These are phyloP conservation scores for Channa argus DNA, from an alignment of 2,113 vertebrate species.

Conservation along the genomic window DNA sequence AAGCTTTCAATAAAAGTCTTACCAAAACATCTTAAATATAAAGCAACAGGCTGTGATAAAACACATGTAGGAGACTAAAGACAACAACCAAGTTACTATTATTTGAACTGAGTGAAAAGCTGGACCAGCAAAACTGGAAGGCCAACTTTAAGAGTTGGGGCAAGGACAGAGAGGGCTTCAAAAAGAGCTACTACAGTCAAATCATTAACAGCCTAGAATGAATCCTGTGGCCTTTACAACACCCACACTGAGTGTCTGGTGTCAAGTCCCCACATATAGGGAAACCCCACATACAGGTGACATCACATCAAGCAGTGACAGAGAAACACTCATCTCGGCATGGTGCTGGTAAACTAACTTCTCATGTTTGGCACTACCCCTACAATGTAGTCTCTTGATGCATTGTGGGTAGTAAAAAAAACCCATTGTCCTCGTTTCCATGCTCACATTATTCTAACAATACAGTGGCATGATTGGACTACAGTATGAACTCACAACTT, in stretches of 20 bases:
- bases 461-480: constrained; percentile 46
- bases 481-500: constrained; percentile 63
- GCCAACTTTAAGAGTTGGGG: constrained; percentile 6
- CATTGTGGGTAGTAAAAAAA: constrained; percentile 56
- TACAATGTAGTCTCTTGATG: constrained; percentile 31
- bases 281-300: not conserved
- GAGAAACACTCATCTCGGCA: constrained; percentile 28
- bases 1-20: not conserved
- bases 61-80: too few relatives aligned
- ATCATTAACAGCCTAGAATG: constrained; percentile 50
- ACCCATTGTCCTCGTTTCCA: constrained; percentile 63
- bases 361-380: constrained; percentile 2
- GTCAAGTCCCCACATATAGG: not conserved
- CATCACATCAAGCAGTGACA: constrained; percentile 24
- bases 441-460: constrained; percentile 54
- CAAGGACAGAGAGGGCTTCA: constrained; percentile 7
- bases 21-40: not conserved
- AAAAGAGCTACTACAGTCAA: constrained; percentile 9
- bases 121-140: not conserved
- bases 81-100: not conserved
- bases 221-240: constrained; percentile 30
- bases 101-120: constrained; percentile 1
- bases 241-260: not conserved
- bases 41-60: too few relatives aligned
- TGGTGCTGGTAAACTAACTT: constrained; percentile 9